Conservation (phyloP, 1,140 invertebrate genomes). For the Pseudomyrmex pallidus region DNA sequence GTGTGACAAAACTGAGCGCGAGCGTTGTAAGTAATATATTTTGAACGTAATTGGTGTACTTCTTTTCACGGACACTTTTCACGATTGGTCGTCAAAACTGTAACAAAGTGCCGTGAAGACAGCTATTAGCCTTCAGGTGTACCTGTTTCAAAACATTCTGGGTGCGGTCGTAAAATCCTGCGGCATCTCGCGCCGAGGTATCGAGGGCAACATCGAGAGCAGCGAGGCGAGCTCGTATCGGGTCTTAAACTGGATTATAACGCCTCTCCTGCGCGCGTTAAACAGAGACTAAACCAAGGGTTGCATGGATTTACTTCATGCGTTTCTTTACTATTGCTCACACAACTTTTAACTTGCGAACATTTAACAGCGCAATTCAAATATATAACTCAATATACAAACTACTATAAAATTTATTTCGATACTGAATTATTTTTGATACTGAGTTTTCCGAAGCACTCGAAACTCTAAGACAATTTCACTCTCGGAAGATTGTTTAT, state of each 20-base stretch:
- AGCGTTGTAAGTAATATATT: not conserved
- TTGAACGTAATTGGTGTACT: not conserved
- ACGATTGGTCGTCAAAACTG: constrained; percentile 32
- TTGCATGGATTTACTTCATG: too few relatives aligned
- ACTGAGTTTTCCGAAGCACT: too few relatives aligned
- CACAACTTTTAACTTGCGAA: not conserved
- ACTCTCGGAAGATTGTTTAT: too few relatives aligned
- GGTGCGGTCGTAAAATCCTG: constrained; percentile 25
- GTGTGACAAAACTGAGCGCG: not conserved
- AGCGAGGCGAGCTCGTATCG: constrained; percentile 18
- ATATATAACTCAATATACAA: not conserved
- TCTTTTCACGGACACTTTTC: constrained; percentile 16
- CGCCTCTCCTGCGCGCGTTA: not conserved
- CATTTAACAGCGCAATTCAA: constrained; percentile 4
- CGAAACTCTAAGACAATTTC: too few relatives aligned
- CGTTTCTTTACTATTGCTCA: not conserved
- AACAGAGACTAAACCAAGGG: not conserved
- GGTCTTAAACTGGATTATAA: constrained; percentile 29
- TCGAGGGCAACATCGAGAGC: constrained; percentile 1
- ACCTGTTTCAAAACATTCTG: constrained; percentile 28
- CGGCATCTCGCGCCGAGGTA: not conserved
- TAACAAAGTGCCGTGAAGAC: constrained; percentile 33
- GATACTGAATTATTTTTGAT: too few relatives aligned
- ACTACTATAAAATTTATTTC: too few relatives aligned
- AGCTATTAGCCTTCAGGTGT: constrained; percentile 28